Conservation (phyloP, 2,888 invertebrate genomes). For the Drosophila putrida region DNA sequence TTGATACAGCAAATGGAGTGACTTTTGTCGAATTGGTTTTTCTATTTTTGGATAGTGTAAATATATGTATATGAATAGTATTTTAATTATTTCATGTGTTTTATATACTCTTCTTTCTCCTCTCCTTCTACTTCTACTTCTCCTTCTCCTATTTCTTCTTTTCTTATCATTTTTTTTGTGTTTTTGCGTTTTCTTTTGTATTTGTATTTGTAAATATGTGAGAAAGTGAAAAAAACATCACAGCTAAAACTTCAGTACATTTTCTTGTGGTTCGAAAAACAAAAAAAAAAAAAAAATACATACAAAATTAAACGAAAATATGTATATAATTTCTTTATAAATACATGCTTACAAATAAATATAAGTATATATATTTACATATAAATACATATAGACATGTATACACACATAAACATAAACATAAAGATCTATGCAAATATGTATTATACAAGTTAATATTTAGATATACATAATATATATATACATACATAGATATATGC, state of each 20-base stretch:
- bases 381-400: not conserved
- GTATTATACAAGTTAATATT: conserved; percentile 8
- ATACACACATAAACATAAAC: conserved; percentile 4
- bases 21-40: conserved; percentile 16
- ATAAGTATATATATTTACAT: conserved; percentile 12
- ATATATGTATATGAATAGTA: conserved; percentile 25
- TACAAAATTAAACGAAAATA: conserved; percentile 40
- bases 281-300: conserved; percentile 47
- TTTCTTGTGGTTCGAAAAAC: conserved; percentile 67
- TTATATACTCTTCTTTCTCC: conserved; percentile 22
- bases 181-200: conserved; percentile 22
- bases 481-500: conserved; percentile 8
- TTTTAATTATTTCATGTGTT: conserved; percentile 31
- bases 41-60: not conserved
- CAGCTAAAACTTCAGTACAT: conserved; percentile 85
- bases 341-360: conserved; percentile 17
- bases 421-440: conserved; percentile 7
- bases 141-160: conserved; percentile 9
- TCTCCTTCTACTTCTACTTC: too few relatives aligned
- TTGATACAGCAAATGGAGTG: conserved; percentile 47
- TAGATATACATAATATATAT: conserved; percentile 1
- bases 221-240: conserved; percentile 84
- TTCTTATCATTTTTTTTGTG: conserved; percentile 5
- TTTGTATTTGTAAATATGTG: conserved; percentile 59
- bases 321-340: conserved; percentile 39